Base-by-base conservation (phyloP, 2,888 invertebrate genomes). In the Choreutis nemorana region DNA sequence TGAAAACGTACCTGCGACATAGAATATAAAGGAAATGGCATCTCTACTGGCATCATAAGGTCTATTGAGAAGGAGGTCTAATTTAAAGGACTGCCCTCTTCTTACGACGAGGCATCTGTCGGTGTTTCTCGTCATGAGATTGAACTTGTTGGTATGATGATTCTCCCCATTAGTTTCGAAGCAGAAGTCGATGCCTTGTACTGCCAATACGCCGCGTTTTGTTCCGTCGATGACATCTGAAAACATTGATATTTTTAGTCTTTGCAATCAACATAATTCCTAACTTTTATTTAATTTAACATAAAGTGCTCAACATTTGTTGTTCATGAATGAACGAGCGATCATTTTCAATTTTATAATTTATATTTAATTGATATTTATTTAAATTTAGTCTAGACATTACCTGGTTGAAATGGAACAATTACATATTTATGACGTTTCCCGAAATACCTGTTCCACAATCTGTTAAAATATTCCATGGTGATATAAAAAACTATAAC, bases 11-110 rank as follows among this genome's bases (percentile, higher is more conserved):
- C 90, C 90, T 51, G 85, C 82, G 12, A 91, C 86, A 27, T 87
- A 87, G 55, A 94, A 93, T 32, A 94, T 89, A 44, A 94, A 87
- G 21, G 91, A 91, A 24, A 95, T 78, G 4, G 88, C 91, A 65
- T 95, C 94, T 49, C 75, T 84, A 9, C 78, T 80, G 11, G 85
- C 82, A 45, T 89, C 84, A 59, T 87, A 95, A 8, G 87, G 83
- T 28, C 92, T 82, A 49, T 87, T 90, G 33, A 94, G 82, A 8
- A 82, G 81, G 30, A 95, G 73, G 44, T 86, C 84, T 24, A 91
- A 57, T 50, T 81, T 81, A 64, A 96, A 94, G 13, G 87, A 77
- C 61, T 94, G 91, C 4, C 95, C 95, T 38, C 95, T 81, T 36
- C 95, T 81, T 4, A 94, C 82, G 1, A 96, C 89, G 26, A 94